Evolutionary conservation across 2,797 vertebrate genomes (phyloP), one percentile per base, ranked within the genome.

Genomic region (Pseudotriccus pelzelni): DNA sequence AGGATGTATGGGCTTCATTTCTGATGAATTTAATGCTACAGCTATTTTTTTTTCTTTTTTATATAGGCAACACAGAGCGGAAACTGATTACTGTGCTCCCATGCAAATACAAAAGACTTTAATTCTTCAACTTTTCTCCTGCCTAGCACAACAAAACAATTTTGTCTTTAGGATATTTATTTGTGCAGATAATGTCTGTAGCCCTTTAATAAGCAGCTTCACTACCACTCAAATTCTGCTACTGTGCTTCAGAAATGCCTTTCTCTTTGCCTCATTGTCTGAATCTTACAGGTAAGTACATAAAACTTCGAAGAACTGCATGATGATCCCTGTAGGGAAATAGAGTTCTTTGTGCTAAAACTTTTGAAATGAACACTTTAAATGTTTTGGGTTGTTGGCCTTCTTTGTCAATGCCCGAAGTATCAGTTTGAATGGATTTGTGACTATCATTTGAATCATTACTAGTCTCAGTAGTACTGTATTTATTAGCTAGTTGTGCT

Each of bases 371-470:
- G 18, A 95, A 62, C 60, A 30, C 25, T 93, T 87, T 14, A 89
- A 84, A 77, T 36, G 22, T 93, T 96, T 95, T 9, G 2, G 91
- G 60, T 39, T 91, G 37, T 34, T 87, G 20, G 67, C 13, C 28
- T 28, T 92, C 43, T 95, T 73, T 84, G 79, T 68, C 67, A 46
- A 41, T 82, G 77, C n/a, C n/a, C 34, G 63, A 77, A 91, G 25
- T 75, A 94, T 93, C 34, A 84, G 43, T 95, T 59, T 89, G 32
- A 94, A 66, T 85, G 56, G 55, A 64, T 84, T 86, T 76, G 64
- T 88, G 21, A 41, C 36, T 72, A 52, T 66, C 27, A 76, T 78
- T 62, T 94, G 80, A 86, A 46, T 67, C 53, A 47, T 88, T 47
- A 76, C 36, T 27, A 68, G 32, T 75, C 56, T 92, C 78, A 81